Conservation (phyloP, 2,888 invertebrate species). For the Vandiemenella viatica region DNA sequence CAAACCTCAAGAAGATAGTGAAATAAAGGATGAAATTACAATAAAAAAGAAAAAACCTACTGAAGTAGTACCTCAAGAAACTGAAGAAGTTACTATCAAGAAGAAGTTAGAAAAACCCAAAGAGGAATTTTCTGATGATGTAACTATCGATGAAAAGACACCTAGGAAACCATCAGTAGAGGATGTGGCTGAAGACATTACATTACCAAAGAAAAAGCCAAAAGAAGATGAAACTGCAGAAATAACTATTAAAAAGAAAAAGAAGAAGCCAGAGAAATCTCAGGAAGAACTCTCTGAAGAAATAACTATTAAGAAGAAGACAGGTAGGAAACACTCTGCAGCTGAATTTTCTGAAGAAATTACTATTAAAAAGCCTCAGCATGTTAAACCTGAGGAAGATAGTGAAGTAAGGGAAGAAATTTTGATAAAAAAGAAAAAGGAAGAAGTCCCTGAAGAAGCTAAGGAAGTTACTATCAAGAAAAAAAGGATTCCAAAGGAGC, state of each 20-base stretch:
- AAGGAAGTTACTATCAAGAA: conserved; percentile 28
- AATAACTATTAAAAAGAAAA: conserved; percentile 35
- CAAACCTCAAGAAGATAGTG: conserved; percentile 5
- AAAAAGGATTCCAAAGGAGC: conserved; percentile 16
- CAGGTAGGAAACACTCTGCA: conserved; percentile 7
- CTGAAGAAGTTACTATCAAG: conserved; percentile 20
- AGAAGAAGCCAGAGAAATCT: conserved; percentile 26
- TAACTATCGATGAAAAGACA: conserved; percentile 25
- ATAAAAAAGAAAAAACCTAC: conserved; percentile 11
- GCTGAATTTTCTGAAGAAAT: conserved; percentile 18
- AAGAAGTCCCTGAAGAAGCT: conserved; percentile 25
- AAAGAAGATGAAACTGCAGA: conserved; percentile 31
- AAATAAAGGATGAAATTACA: conserved; percentile 9
- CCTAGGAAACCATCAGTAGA: conserved; percentile 21
- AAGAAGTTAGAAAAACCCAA: conserved; percentile 30
- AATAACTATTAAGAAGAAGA: conserved; percentile 29
- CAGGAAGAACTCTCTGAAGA: conserved; percentile 23
- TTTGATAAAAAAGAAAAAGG: conserved; percentile 5
- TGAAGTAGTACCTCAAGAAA: conserved; percentile 24
- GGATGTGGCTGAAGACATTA: conserved; percentile 22
- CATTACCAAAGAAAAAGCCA: conserved; percentile 15
- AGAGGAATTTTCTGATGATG: conserved; percentile 29
- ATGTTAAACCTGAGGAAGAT: conserved; percentile 26
- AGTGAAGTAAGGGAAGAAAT: conserved; percentile 39
- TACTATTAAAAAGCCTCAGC: conserved; percentile 57